Base-by-base conservation (phyloP, 2,888 invertebrate genomes). In the Ecliptopera silaceata region DNA sequence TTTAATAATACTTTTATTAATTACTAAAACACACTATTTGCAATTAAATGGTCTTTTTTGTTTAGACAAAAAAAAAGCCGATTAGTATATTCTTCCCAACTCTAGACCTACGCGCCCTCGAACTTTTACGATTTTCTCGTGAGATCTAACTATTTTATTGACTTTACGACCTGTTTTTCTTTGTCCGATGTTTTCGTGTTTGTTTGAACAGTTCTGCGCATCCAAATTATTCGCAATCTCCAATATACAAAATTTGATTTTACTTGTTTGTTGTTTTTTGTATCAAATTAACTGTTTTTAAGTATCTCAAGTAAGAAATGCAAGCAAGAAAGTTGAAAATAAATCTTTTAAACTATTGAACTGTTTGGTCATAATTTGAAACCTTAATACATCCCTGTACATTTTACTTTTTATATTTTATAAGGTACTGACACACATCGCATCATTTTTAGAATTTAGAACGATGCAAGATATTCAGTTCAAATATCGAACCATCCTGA, bases 151-250 rank as follows among this genome's bases (percentile, higher is more conserved):
- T 50, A 54, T 59, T 59, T 54, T 54, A 59, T 54, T 38, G 36
- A 10, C 20, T 54, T 59, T 54, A 59, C 50, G 49, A 50, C 32
- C 45, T 59, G 50, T 59, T 59, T 49, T 59, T 50, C 46, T 58
- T 59, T 46, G 59, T 42, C 50, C 50, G 12, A 41, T 59, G 54
- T 54, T 49, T 58, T 48, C 22, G 22, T 49, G 48, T 54, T 44
- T 45, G 51, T 59, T 54, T 53, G 48, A 26, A 51, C 6, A 34
- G 32, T 41, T 50, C 38, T 31, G 20, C 17, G 20, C 22, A 42
- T 56, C 43, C 45, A n/a, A 56, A 57, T 51, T 45, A 42, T 47
- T 36, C 31, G 8, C 6, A 49, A 3, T 32, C 49, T 39, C 20
- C 15, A 26, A 41, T 26, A 15, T 32, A 31, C 48, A 38, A 43